A percentile compares a stretch with the other conserved stretches of the same genome.
phyloP scores from a whole-genome alignment of 2,113 vertebrate species.

The Promerops cafer region DNA sequence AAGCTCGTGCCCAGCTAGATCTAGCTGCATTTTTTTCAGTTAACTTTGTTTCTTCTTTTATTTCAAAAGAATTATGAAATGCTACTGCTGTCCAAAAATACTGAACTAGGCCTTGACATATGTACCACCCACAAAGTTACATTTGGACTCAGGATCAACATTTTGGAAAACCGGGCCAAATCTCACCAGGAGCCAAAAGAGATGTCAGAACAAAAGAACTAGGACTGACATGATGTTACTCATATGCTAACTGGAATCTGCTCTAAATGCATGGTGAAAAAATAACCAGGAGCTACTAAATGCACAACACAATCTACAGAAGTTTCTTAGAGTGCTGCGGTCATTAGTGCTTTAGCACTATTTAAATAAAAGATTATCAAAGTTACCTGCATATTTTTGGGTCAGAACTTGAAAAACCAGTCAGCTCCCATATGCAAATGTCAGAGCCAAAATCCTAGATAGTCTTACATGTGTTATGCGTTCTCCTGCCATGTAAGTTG shows the following conservation, averaged over 20 bases:
- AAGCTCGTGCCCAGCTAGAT: neutral
- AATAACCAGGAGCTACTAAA: constrained; percentile 5
- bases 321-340: neutral
- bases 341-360: neutral
- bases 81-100: constrained; percentile 40
- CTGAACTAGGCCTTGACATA: constrained; percentile 38
- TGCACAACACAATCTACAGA: neutral
- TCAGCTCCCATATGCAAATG: neutral
- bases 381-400: neutral
- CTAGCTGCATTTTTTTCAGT: constrained; percentile 5
- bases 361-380: neutral
- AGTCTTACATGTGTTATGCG: neutral
- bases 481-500: neutral
- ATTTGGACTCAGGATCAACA: constrained; percentile 53
- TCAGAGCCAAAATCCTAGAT: neutral
- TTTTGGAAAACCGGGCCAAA: constrained; percentile 37
- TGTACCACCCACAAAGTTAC: constrained; percentile 53
- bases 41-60: neutral
- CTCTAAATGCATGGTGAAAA: neutral
- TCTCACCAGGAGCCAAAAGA: constrained; percentile 29
- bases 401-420: neutral
- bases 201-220: constrained; percentile 48
- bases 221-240: constrained; percentile 49
- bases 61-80: constrained; percentile 43
- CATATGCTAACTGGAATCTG: constrained; percentile 34